Conservation (phyloP, 2,888 invertebrate genomes). For the Andrena chrysosceles region DNA sequence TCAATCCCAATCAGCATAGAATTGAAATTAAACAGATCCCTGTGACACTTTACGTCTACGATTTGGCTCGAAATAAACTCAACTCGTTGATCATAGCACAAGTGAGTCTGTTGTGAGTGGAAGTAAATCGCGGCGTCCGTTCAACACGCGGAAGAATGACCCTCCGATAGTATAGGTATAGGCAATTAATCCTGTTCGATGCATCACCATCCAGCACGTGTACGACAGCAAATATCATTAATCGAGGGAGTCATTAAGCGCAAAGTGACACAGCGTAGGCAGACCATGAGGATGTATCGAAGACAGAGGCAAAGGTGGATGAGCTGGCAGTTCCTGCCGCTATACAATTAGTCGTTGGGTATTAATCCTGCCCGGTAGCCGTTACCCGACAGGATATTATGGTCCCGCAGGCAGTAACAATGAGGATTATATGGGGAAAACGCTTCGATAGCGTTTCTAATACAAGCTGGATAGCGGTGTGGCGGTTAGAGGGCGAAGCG, state of each 20-base stretch:
- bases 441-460: slow-evolving; percentile 82
- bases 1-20: background rate
- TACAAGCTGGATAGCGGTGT: slow-evolving; percentile 66
- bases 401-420: slow-evolving; percentile 79
- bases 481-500: slow-evolving; percentile 49
- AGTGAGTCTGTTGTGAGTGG: background rate
- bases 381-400: slow-evolving; percentile 80
- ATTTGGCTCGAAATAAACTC: background rate
- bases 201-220: background rate
- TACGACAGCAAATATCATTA: slow-evolving; percentile 53
- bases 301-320: slow-evolving; percentile 70
- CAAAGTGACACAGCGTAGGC: slow-evolving; percentile 56
- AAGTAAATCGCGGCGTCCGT: background rate
- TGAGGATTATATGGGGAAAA: slow-evolving; percentile 81
- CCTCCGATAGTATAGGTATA: background rate
- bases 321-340: slow-evolving; percentile 70
- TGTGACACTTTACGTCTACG: background rate
- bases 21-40: background rate
- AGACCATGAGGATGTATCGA: slow-evolving; percentile 53
- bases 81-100: background rate
- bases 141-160: background rate
- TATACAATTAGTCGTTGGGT: slow-evolving; percentile 79
- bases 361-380: slow-evolving; percentile 78
- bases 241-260: slow-evolving; percentile 56
- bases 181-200: slow-evolving; percentile 6